Evolutionary conservation across 1,140 invertebrate genomes (phyloP).

Genomic region (Philotrypesis tridentata): DNA sequence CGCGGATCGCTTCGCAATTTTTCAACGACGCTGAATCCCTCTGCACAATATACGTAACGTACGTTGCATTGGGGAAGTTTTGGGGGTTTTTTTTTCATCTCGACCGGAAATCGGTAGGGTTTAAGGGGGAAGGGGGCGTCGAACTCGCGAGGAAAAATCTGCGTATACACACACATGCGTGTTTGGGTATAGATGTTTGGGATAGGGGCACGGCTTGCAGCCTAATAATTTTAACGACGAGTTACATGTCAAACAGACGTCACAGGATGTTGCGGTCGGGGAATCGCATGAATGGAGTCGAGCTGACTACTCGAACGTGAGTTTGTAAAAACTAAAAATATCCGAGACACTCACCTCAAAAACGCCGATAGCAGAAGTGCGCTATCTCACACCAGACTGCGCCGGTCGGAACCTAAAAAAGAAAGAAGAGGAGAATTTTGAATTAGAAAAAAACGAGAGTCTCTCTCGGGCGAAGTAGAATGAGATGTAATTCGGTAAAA

Average conservation of each 20-base stretch:
- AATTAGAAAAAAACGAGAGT: conserved; percentile 3
- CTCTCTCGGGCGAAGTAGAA: background rate
- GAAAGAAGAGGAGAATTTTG: background rate
- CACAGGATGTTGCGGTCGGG: background rate
- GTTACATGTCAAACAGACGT: conserved; percentile 5
- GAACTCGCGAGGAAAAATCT: background rate
- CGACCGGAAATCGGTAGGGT: background rate
- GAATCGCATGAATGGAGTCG: background rate
- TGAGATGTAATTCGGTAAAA: background rate
- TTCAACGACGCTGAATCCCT: background rate
- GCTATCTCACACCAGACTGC: background rate
- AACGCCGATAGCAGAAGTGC: background rate
- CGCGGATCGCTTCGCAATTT: background rate
- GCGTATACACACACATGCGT: background rate
- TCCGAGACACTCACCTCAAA: conserved; percentile 25
- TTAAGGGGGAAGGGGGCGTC: background rate
- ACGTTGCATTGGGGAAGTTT: background rate
- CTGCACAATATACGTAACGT: background rate
- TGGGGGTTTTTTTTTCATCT: background rate
- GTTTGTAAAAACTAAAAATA: conserved; percentile 1
- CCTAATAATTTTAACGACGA: background rate
- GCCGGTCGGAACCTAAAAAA: background rate
- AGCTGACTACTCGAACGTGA: background rate
- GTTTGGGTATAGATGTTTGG: too few relatives aligned
- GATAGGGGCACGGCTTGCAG: too few relatives aligned